phyloP scores from a whole-genome alignment of 2,797 vertebrate species.

The Xiphorhynchus erythropygius region DNA sequence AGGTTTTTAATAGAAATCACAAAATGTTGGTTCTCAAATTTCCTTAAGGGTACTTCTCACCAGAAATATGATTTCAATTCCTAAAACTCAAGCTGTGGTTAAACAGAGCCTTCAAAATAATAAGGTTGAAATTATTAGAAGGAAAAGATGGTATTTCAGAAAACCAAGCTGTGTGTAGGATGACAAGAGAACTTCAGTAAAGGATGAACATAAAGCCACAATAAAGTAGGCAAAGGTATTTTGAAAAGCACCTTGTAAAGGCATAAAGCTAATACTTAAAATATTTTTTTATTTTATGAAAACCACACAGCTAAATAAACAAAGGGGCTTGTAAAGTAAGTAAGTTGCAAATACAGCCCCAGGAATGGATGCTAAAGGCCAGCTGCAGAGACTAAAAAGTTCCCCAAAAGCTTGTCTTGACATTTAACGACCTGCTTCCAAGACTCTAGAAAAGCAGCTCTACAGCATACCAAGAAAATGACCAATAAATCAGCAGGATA shows the following conservation, averaged over 20 bases:
- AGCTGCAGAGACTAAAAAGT: background rate
- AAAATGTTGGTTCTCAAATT: background rate
- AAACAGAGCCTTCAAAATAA: conserved; percentile 1
- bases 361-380: background rate
- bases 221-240: background rate
- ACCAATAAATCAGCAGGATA: background rate
- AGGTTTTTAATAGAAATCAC: background rate
- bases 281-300: background rate
- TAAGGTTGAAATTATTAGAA: background rate
- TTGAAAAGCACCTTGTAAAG: background rate
- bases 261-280: background rate
- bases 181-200: background rate
- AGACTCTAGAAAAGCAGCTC: background rate
- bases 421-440: background rate
- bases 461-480: background rate
- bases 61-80: background rate
- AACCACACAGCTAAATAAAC: background rate
- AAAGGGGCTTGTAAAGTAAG: background rate
- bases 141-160: background rate
- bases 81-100: background rate
- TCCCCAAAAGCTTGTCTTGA: background rate
- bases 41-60: background rate
- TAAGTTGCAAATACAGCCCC: background rate
- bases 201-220: background rate
- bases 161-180: background rate